phyloP scores from a whole-genome alignment of 2,113 vertebrate species.

The Epinephelus fuscoguttatus region DNA sequence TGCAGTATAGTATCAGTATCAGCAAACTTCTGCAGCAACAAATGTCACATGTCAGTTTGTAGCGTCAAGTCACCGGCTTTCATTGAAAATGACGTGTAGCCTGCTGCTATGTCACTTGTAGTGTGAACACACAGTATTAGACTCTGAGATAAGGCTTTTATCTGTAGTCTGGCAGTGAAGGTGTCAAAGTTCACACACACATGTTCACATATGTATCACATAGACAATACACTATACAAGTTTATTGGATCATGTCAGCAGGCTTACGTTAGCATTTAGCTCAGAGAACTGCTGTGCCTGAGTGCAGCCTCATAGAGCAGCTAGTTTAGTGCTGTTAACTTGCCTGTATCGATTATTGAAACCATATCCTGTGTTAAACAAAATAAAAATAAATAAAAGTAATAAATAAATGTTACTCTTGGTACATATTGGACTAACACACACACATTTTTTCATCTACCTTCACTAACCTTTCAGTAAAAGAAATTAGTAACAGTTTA shows the following conservation, averaged over 20 bases:
- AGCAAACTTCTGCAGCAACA: no score
- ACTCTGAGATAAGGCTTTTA: background rate
- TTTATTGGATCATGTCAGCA: background rate
- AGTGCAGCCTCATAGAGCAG: no score
- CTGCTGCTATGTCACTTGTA: no score
- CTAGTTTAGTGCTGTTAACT: no score
- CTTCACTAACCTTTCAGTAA: background rate
- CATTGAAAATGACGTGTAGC: no score
- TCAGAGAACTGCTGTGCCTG: background rate
- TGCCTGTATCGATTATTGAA: no score
- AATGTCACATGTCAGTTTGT: no score
- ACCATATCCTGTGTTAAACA: background rate
- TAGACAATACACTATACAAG: background rate
- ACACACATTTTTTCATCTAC: background rate
- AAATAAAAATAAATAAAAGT: no score
- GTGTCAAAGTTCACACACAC: conserved; percentile 37
- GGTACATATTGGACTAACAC: background rate
- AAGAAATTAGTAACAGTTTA: background rate
- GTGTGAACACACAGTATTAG: no score
- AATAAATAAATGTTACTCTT: no score
- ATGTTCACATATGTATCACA: background rate
- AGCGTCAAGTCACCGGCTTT: no score
- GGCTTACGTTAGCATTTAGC: background rate
- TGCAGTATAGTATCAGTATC: no score
- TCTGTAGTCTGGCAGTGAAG: conserved; percentile 4